Conservation (phyloP, 2,888 invertebrate species). For the Andricus quercusramuli region DNA sequence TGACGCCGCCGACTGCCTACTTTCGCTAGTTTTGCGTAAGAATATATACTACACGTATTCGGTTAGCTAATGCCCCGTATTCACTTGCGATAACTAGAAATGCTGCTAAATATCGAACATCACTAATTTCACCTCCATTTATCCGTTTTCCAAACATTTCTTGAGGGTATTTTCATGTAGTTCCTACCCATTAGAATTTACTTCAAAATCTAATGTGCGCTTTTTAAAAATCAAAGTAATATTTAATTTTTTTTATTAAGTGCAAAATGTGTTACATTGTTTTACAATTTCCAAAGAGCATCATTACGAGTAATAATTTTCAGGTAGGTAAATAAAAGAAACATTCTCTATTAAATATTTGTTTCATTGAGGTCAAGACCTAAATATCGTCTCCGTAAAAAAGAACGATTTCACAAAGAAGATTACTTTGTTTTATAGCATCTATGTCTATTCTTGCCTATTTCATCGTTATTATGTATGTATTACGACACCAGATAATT, state of each 20-base stretch:
- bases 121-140: conserved; percentile 21
- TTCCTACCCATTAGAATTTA: not conserved
- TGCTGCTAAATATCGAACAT: conserved; percentile 26
- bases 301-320: not conserved
- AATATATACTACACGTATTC: conserved; percentile 67
- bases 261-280: not conserved
- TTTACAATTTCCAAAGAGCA: not conserved
- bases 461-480: conserved; percentile 29
- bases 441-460: conserved; percentile 4
- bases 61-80: conserved; percentile 67
- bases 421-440: conserved; percentile 25
- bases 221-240: too few relatives aligned
- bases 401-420: conserved; percentile 29
- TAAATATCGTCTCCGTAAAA: conserved; percentile 14
- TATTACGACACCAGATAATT: conserved; percentile 23
- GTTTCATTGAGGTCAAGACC: not conserved
- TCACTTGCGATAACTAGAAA: conserved; percentile 32
- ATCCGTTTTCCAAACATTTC: not conserved
- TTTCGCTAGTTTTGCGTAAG: conserved; percentile 77
- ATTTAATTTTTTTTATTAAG: too few relatives aligned
- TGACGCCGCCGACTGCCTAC: conserved; percentile 65
- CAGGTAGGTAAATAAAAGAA: not conserved
- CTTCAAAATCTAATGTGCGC: not conserved
- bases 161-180: not conserved
- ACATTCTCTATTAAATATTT: not conserved